Evolutionary conservation across 2,113 vertebrate genomes (phyloP).

Genomic region (Microtus richardsoni): DNA sequence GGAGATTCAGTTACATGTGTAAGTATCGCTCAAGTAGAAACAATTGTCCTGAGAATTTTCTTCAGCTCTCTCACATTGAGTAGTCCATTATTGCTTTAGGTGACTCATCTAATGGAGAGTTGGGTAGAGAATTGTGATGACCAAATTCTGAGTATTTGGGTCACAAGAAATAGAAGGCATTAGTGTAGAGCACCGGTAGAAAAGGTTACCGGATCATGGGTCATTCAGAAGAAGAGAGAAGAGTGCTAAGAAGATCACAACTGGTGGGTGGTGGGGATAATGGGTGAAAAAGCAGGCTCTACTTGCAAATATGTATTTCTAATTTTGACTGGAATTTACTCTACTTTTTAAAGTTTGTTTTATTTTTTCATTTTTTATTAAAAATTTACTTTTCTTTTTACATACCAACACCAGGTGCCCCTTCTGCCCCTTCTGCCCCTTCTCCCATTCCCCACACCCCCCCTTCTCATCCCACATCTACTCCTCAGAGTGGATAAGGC

Average conservation of each 20-base stretch:
- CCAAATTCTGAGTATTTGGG: neutral
- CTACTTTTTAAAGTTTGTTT: neutral
- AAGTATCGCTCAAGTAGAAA: neutral
- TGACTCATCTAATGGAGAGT: neutral
- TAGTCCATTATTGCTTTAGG: neutral
- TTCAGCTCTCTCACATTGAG: neutral
- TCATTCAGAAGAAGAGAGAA: neutral
- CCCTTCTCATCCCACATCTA: too few species aligned
- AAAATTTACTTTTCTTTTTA: too few species aligned
- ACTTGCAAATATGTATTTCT: neutral
- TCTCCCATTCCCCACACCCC: too few species aligned
- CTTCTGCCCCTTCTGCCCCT: too few species aligned
- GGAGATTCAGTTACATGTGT: neutral
- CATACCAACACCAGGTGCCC: too few species aligned
- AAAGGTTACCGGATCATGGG: neutral
- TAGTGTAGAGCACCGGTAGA: neutral
- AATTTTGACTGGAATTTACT: neutral
- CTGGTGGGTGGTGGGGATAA: neutral
- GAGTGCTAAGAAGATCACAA: neutral
- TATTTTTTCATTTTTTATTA: too few species aligned
- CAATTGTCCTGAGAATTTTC: neutral
- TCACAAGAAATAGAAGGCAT: neutral
- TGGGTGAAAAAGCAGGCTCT: neutral
- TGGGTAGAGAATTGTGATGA: neutral
- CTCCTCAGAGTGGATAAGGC: too few species aligned